These are phyloP conservation scores for Entomyzon cyanotis DNA, from an alignment of 2,113 vertebrate genomes.

Conservation along the genomic window DNA sequence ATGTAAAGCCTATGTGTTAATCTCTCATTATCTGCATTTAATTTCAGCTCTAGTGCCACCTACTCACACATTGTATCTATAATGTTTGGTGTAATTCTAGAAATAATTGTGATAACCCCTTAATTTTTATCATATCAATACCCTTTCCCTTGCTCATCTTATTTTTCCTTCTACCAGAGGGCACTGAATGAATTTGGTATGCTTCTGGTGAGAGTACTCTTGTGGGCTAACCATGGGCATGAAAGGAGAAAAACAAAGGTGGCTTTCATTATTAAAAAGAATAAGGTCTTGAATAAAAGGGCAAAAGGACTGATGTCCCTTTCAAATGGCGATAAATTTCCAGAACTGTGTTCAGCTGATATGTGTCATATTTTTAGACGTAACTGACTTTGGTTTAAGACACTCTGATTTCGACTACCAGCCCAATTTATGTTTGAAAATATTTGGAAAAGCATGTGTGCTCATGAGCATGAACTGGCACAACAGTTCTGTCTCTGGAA, in stretches of 20 bases:
- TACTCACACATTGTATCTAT: background rate
- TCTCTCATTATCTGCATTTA: background rate
- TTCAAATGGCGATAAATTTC: background rate
- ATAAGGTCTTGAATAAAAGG: background rate
- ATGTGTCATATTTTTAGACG: background rate
- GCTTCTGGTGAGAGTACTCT: background rate
- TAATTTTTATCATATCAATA: background rate
- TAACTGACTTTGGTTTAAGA: background rate
- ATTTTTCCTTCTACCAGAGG: background rate
- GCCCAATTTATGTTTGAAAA: background rate
- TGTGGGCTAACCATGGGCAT: background rate
- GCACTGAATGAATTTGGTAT: background rate
- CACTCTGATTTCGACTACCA: background rate
- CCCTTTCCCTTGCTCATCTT: background rate
- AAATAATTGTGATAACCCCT: background rate
- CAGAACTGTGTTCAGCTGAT: background rate
- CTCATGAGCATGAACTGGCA: background rate
- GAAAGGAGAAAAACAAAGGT: background rate
- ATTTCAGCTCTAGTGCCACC: background rate
- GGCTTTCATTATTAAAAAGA: constrained; percentile 8
- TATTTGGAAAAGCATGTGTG: background rate
- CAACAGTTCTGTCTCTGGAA: background rate
- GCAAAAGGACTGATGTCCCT: background rate
- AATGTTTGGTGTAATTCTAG: background rate
- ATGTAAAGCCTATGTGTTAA: background rate